Base-by-base conservation (phyloP, 2,113 vertebrate species). In the Syrmaticus mikado region DNA sequence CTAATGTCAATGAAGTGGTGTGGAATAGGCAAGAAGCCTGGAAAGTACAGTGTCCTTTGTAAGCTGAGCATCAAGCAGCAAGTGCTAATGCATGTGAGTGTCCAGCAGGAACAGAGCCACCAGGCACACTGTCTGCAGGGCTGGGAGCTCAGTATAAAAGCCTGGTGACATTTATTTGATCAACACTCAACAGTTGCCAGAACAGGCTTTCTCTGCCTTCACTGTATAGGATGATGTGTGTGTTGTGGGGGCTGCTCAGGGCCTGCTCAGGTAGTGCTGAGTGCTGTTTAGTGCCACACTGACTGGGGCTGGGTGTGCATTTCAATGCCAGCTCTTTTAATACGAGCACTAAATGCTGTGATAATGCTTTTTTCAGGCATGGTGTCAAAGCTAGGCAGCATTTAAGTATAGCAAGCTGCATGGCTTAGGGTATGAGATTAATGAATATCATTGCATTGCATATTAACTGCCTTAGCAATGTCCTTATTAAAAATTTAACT, bases 91-190 rank as follows among this genome's bases (percentile, higher is more conserved):
- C 77, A 93, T 93, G 68, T 74, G 65, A 82, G 84, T 58, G 64
- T 92, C 75, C 94, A 94, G 70, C 91, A 80, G 84, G 64, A 91
- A 87, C 1, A 1, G 53, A 92, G 75, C 87, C 82, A 82, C 91
- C 78, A 87, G 89, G 78, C 46, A 34, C 74, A 62, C 13, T 2
- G 2, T 82, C 41, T 76, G 68, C 10, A 82, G 41, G 79, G 32
- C 74, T 18, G 12, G 60, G 36, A 87, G 40, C 64, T 71, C 78
- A 0, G 1, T 57, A 50, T 89, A 82, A 92, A 92, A 95, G 28
- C 82, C 86, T 90, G 76, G 52, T 61, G 65, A 87, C 79, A 96
- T 96, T 94, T 95, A 41, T 93, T 64, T 91, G 75, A 94, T 94
- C 72, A 96, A 90, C 96, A 85, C 38, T 67, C 77, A 52, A 82